Base-by-base conservation (phyloP, 1,140 invertebrate genomes). In the Oedothorax gibbosus region DNA sequence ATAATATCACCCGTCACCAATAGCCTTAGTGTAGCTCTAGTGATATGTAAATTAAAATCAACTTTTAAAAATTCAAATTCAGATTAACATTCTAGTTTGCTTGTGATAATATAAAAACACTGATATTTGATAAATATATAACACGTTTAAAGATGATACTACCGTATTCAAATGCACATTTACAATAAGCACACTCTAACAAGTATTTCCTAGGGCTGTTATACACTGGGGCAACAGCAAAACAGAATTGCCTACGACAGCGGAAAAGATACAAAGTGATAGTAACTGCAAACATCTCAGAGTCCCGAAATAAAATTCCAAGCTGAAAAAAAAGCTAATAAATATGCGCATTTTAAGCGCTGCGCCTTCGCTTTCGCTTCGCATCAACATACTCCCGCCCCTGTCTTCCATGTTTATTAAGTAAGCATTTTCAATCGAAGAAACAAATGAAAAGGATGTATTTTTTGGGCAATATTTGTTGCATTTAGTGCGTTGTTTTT, bases 331-430 rank as follows among this genome's bases (percentile, higher is more conserved):
- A 35, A 71, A 60, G 21, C 5, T 50, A 35, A 82, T 82, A 82
- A 82, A 82, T 82, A 82, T 82, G 80, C 69, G 80, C 80, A 82
- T 82, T 73, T 82, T 82, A 73, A 82, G 80, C 68, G 60, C 49
- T 65, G 56, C 69, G 57, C 11, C 78, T 81, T n/a, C 68, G 69
- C 69, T 73, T 65, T 57, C 18, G 62, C 53, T 71, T 71, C 78
- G 66, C 78, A 18, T 21, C 51, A 11, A 50, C 68, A 57, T 60
- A 18, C 51, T 50, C 54, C n/a, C 53, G 18, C 50, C 78, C 54
- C 49, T 54, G 49, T 81, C 78, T 81, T 66, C 80, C 69, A 82
- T 82, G 80, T 82, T 82, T 82, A 82, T 82, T 82, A 82, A 82
- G 80, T 82, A 71, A 71, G 80, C 73, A 82, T 82, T 82, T 82